phyloP scores from a whole-genome alignment of 2,797 vertebrate genomes.

The Anguilla megastoma region DNA sequence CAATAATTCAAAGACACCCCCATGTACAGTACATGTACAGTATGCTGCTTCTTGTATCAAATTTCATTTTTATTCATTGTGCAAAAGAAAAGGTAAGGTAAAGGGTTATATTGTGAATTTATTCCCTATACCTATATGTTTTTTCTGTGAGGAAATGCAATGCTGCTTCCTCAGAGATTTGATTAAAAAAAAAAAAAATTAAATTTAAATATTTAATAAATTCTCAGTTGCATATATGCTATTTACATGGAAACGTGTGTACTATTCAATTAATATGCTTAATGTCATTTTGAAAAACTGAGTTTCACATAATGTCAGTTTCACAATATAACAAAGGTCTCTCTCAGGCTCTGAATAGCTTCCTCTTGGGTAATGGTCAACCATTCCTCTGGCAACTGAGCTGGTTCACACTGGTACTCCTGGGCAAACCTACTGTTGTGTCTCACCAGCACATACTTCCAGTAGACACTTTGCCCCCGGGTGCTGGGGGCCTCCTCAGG shows the following conservation, averaged over 20 bases:
- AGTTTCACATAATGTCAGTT: neutral
- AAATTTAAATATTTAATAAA: neutral
- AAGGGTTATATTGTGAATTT: neutral
- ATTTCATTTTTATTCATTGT: neutral
- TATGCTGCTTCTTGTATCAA: neutral
- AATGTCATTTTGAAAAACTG: neutral
- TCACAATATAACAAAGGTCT: slow-evolving; percentile 38
- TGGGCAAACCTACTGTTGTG: slow-evolving; percentile 65
- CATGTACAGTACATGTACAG: neutral
- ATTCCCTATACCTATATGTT: neutral
- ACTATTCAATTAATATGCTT: neutral
- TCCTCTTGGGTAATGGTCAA: slow-evolving; percentile 57
- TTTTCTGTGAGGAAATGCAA: neutral
- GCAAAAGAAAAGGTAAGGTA: neutral
- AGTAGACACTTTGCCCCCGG: slow-evolving; percentile 48
- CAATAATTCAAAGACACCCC: neutral
- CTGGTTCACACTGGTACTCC: slow-evolving; percentile 52
- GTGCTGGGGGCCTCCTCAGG: slow-evolving; percentile 41
- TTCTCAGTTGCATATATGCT: neutral
- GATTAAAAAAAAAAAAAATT: neutral
- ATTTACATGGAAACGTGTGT: neutral
- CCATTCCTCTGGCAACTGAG: slow-evolving; percentile 65
- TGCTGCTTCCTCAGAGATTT: neutral
- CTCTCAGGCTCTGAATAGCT: slow-evolving; percentile 58
- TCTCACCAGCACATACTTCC: slow-evolving; percentile 64